phyloP scores from a whole-genome alignment of 2,888 invertebrate genomes.

The Congeria kusceri region DNA sequence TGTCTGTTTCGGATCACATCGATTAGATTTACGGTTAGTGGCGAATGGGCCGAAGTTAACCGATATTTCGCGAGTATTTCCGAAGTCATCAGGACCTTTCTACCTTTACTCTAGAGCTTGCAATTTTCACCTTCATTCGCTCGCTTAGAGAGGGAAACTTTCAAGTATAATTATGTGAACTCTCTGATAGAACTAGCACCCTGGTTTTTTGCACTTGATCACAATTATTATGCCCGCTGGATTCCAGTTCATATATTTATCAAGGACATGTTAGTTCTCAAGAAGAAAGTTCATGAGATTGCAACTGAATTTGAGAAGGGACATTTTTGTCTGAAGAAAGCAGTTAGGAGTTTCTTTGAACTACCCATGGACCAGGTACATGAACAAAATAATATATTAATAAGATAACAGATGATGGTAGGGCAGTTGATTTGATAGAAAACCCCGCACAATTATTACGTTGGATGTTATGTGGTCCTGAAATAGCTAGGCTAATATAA shows the following conservation, averaged over 20 bases:
- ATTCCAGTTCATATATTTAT: constrained; percentile 63
- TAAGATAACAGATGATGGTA: constrained; percentile 9
- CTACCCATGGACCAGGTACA: neutral
- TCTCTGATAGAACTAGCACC: neutral
- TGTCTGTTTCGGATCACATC: too few species aligned
- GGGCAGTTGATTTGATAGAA: constrained; percentile 1
- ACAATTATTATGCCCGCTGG: constrained; percentile 62
- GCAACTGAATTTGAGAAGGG: neutral
- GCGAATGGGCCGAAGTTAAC: too few species aligned
- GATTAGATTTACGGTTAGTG: too few species aligned
- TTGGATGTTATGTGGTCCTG: constrained; percentile 8
- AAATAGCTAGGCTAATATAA: neutral
- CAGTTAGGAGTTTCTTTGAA: neutral
- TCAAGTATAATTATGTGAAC: neutral
- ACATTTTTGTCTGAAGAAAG: neutral
- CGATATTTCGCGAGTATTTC: too few species aligned
- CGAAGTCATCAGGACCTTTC: too few species aligned
- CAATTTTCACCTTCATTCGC: constrained; percentile 32
- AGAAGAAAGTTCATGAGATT: neutral
- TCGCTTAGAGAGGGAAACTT: constrained; percentile 31
- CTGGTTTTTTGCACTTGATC: constrained; percentile 36
- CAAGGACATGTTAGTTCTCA: constrained; percentile 51
- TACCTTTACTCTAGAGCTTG: constrained; percentile 19
- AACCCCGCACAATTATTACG: neutral
- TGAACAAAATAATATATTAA: constrained; percentile 16